phyloP scores from a whole-genome alignment of 2,113 vertebrate species.

The Podiceps cristatus region DNA sequence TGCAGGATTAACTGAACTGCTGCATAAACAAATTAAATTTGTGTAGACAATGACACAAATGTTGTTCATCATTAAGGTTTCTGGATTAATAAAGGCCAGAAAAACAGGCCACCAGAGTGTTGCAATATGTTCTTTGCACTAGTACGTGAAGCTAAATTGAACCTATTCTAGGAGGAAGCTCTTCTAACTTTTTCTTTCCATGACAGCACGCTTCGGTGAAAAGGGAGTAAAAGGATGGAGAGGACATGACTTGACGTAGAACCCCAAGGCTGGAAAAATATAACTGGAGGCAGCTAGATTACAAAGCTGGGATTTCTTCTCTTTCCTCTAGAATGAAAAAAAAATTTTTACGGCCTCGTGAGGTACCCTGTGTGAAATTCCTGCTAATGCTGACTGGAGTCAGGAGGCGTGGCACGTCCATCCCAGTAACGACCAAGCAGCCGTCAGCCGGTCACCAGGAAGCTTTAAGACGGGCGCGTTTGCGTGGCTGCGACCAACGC shows the following conservation, averaged over 20 bases:
- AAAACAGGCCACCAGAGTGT: slow-evolving; percentile 78
- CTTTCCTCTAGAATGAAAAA: background rate
- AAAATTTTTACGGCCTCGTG: background rate
- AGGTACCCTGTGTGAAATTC: background rate
- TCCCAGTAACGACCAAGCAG: accelerated
- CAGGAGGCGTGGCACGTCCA: accelerated
- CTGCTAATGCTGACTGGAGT: background rate
- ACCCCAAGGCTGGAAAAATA: background rate
- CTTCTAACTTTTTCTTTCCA: slow-evolving; percentile 22
- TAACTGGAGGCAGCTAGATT: background rate
- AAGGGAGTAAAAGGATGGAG: background rate
- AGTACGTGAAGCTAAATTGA: slow-evolving; percentile 38
- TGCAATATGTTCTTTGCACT: slow-evolving; percentile 63
- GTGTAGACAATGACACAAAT: slow-evolving; percentile 87
- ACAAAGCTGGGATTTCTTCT: background rate
- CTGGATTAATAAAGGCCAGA: slow-evolving; percentile 85
- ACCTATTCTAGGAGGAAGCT: slow-evolving; percentile 20
- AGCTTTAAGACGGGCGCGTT: background rate
- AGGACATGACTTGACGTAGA: background rate
- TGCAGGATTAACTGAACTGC: slow-evolving; percentile 87
- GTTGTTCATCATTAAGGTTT: slow-evolving; percentile 86
- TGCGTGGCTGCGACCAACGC: accelerated
- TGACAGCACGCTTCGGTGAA: background rate
- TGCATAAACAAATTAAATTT: slow-evolving; percentile 91
- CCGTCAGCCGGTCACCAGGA: background rate